Evolutionary conservation across 2,113 vertebrate species (phyloP).

Genomic region (Atrichornis clamosus): DNA sequence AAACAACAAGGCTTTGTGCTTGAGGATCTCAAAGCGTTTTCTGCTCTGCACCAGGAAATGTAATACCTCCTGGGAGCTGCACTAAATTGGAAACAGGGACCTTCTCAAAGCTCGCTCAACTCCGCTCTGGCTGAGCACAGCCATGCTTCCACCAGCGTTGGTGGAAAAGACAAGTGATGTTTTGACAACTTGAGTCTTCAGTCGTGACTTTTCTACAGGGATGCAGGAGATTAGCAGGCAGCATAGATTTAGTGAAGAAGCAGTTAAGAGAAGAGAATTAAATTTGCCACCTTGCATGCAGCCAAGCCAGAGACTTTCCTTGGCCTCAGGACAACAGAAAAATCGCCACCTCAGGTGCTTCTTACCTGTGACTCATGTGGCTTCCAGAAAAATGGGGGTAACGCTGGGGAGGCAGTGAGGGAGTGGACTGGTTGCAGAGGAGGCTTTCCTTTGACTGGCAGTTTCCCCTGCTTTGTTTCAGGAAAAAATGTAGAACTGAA

Average conservation of each 20-base stretch:
- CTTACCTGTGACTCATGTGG: background rate
- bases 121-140: background rate
- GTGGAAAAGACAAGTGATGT: slow-evolving; percentile 37
- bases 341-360: background rate
- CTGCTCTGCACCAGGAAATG: slow-evolving; percentile 57
- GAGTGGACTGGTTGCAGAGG: background rate
- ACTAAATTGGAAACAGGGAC: slow-evolving; percentile 66
- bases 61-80: slow-evolving; percentile 54
- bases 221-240: slow-evolving; percentile 9
- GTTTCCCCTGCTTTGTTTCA: background rate
- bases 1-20: slow-evolving; percentile 63
- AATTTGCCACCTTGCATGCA: background rate
- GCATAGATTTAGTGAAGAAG: background rate
- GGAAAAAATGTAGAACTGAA: background rate
- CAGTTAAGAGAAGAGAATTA: background rate
- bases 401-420: rapidly evolving
- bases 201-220: slow-evolving; percentile 20
- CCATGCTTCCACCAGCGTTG: slow-evolving; percentile 10
- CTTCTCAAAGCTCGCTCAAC: background rate
- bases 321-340: background rate
- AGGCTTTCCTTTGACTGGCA: background rate
- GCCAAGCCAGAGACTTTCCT: background rate
- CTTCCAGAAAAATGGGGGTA: background rate
- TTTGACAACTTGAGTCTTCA: slow-evolving; percentile 57
- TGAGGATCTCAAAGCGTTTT: slow-evolving; percentile 57